These are phyloP conservation scores for Bedellia somnulentella DNA, from an alignment of 2,888 invertebrate species.

Conservation along the genomic window DNA sequence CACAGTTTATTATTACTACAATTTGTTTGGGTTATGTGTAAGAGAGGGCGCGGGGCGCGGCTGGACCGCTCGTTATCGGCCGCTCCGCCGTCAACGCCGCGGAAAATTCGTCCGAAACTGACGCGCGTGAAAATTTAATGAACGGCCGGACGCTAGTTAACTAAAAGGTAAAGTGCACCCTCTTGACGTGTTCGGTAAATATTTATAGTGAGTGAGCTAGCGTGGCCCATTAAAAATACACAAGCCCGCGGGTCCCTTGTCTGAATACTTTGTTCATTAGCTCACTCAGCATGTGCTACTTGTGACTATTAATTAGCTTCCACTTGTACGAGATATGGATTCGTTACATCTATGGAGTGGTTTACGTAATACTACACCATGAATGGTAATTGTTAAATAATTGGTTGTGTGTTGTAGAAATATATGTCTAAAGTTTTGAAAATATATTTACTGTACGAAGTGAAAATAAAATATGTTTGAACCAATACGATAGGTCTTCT, in stretches of 20 bases:
- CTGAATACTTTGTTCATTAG: constrained; percentile 32
- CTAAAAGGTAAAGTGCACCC: constrained; percentile 63
- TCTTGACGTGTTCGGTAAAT: constrained; percentile 62
- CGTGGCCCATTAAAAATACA: constrained; percentile 59
- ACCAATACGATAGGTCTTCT: too few species aligned
- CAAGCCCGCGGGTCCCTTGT: constrained; percentile 49
- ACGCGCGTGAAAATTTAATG: constrained; percentile 63
- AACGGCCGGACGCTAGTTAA: constrained; percentile 62
- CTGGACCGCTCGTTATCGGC: constrained; percentile 21
- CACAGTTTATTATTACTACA: constrained; percentile 61
- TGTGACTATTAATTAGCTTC: constrained; percentile 1
- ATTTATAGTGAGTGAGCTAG: constrained; percentile 58
- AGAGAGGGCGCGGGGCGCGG: constrained; percentile 13
- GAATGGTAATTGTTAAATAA: too few species aligned
- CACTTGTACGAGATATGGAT: too few species aligned
- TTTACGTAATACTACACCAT: too few species aligned
- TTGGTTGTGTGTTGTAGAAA: too few species aligned
- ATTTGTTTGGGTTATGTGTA: constrained; percentile 39
- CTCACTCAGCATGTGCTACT: constrained; percentile 28
- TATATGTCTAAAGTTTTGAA: too few species aligned
- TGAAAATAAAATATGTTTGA: too few species aligned
- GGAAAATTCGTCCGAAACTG: constrained; percentile 60
- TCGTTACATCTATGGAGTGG: too few species aligned
- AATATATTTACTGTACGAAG: too few species aligned
- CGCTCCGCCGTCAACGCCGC: constrained; percentile 51